Conservation (phyloP, 2,888 invertebrate species). For the Trichogramma evanescens region DNA sequence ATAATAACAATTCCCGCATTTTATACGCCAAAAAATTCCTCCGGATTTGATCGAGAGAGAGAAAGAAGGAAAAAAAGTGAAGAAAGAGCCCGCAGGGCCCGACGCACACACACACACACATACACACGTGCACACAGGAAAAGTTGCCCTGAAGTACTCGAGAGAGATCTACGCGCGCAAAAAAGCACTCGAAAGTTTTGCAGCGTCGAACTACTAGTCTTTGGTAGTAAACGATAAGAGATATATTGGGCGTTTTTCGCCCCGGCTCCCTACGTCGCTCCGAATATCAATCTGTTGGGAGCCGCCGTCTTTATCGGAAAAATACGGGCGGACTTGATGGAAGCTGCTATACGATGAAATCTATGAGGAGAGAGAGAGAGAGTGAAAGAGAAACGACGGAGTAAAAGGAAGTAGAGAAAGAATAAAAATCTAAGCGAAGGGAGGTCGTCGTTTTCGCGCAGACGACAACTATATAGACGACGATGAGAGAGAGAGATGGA, state of each 20-base stretch:
- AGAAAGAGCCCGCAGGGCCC: background rate
- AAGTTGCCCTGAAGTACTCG: no score
- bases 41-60: background rate
- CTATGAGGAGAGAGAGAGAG: background rate
- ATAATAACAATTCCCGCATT: no score
- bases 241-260: background rate
- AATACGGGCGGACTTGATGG: background rate
- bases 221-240: no score
- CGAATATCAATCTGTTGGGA: no score
- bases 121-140: background rate
- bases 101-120: background rate
- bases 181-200: no score
- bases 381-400: background rate
- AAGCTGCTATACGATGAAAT: conserved; percentile 20
- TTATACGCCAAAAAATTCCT: no score
- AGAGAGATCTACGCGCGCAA: no score
- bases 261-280: no score
- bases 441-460: background rate
- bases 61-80: background rate
- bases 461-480: no score
- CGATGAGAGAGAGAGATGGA: no score
- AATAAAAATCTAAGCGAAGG: background rate
- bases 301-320: no score
- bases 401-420: background rate
- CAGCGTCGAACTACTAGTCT: no score